Evolutionary conservation across 2,797 vertebrate genomes (phyloP), one percentile per base, ranked within the genome.

Genomic region (Dicrostonyx torquatus): DNA sequence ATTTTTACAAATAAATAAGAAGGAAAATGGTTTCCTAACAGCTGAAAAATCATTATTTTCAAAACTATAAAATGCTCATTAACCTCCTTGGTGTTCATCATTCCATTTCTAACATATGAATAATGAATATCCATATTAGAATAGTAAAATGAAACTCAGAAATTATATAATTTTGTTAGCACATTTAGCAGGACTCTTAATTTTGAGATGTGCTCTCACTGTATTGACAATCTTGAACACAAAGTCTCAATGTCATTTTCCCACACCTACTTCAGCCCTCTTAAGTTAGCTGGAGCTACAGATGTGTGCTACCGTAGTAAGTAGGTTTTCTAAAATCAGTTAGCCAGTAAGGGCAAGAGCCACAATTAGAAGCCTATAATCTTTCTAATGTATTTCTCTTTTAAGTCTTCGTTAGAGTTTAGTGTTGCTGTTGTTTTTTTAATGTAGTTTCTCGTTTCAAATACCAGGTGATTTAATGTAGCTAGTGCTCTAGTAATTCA

Each of bases 101-200:
- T 92, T 93, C 2, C 0, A 17, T 93, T 93, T 94, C 89, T 89
- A 78, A 93, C 85, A 80, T 50, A 29, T 89, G 37, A 86, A 53
- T 96, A 14, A n/a, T 58, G 88, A 24, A 48, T 58, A 37, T 85
- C 34, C 91, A 24, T 90, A 93, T 87, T 88, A 93, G 58, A 94
- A 53, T 93, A 75, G 45, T 87, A 93, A 94, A 97, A 83, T 64
- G 93, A 87, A 68, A 53, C n/a, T 77, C 31, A 72, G 34, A 89
- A 89, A 3, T 93, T 91, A 78, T 37, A 26, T 90, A 85, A 29
- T 40, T 79, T 76, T 83, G 8, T 77, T 79, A 75, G 10, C 91
- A 72, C 73, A 6, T 68, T 95, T 89, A 89, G 48, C 55, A 43
- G 53, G 48, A 6, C 2, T 78, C 45, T 26, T 60, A 24, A 55